These are phyloP conservation scores for Cosmopolites sordidus DNA, from an alignment of 2,888 invertebrate species.

Conservation along the genomic window DNA sequence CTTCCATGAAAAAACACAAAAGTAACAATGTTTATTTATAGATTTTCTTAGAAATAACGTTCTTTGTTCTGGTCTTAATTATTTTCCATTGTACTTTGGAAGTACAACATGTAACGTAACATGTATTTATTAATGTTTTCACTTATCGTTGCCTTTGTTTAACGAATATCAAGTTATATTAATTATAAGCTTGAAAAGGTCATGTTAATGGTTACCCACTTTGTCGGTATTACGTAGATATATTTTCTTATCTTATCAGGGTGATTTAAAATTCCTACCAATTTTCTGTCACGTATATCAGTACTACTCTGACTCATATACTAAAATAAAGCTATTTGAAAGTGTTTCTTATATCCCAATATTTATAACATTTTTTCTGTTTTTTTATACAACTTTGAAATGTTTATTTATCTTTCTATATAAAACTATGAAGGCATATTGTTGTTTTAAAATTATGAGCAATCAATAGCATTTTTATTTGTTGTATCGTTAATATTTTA, in stretches of 20 bases:
- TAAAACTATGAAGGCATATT: too few relatives aligned
- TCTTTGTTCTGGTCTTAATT: not conserved
- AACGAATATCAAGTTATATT: not conserved
- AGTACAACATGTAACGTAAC: not conserved
- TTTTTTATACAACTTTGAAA: too few relatives aligned
- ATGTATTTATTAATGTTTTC: not conserved
- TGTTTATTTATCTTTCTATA: too few relatives aligned
- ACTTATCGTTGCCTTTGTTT: not conserved
- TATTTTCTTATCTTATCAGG: conserved; percentile 15
- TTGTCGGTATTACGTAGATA: not conserved
- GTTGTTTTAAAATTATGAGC: too few relatives aligned
- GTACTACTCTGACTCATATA: not conserved
- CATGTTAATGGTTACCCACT: not conserved
- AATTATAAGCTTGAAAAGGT: not conserved
- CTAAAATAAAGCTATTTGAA: conserved; percentile 4
- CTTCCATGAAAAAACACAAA: too few relatives aligned
- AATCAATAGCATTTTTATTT: too few relatives aligned
- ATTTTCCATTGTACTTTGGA: not conserved
- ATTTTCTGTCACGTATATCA: conserved; percentile 10
- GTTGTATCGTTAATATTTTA: too few relatives aligned
- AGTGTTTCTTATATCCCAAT: too few relatives aligned
- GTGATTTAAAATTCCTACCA: conserved; percentile 2
- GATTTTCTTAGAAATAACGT: not conserved
- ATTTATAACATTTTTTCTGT: too few relatives aligned
- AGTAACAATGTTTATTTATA: conserved; percentile 1